phyloP scores from a whole-genome alignment of 2,888 invertebrate species.

The Drosophila multiciliata region DNA sequence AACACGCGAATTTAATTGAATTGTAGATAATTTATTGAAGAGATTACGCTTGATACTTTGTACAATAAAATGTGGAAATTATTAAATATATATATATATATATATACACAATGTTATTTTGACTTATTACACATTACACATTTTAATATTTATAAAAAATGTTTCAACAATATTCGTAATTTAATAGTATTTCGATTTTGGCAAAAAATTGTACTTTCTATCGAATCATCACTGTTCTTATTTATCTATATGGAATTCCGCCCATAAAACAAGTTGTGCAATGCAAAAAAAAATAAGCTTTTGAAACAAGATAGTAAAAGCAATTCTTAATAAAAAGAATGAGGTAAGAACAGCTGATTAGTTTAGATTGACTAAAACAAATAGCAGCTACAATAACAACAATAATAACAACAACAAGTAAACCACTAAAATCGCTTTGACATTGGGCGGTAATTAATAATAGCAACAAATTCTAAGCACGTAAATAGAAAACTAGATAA shows the following conservation, averaged over 20 bases:
- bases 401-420: constrained; percentile 15
- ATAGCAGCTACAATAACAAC: background rate
- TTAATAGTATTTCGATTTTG: no score
- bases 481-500: constrained; percentile 32
- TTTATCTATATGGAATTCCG: constrained; percentile 1
- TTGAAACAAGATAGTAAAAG: constrained; percentile 12
- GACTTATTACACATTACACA: no score
- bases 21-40: background rate
- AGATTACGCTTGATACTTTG: background rate
- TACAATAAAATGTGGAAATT: background rate
- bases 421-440: constrained; percentile 44
- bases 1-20: background rate
- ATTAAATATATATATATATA: background rate
- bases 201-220: background rate
- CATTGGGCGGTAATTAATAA: constrained; percentile 67
- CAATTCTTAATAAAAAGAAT: background rate
- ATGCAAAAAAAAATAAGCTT: background rate
- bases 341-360: constrained; percentile 37
- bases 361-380: background rate
- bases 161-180: background rate
- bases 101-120: no score
- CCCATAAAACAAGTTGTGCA: background rate
- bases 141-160: no score
- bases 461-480: constrained; percentile 41
- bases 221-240: background rate